These are phyloP conservation scores for Scrobipalpa atriplicella DNA, from an alignment of 2,888 invertebrate species.

Conservation along the genomic window DNA sequence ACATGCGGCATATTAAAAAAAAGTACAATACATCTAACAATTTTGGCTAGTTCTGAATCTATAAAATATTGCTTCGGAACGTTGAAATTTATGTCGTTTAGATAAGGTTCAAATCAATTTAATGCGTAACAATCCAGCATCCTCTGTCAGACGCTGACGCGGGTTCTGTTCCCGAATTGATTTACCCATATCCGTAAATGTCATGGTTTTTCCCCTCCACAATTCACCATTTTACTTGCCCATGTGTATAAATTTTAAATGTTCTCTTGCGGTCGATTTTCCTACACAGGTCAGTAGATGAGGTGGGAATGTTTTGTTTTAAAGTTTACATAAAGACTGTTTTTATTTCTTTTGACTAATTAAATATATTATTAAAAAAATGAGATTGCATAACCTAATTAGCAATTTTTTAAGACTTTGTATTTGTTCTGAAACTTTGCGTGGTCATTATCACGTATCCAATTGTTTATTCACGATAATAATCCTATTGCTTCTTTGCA, in stretches of 20 bases:
- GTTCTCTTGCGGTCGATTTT: constrained; percentile 7
- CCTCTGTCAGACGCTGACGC: constrained; percentile 56
- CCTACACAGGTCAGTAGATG: background rate
- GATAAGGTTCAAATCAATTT: constrained; percentile 70
- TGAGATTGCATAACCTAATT: no score
- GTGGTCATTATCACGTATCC: no score
- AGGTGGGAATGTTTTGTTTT: background rate
- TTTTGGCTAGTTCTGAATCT: constrained; percentile 11
- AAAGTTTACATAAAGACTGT: no score
- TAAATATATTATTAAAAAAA: no score
- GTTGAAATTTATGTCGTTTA: constrained; percentile 62
- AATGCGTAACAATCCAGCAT: constrained; percentile 63
- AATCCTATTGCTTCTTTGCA: constrained; percentile 49
- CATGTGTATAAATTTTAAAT: constrained; percentile 26
- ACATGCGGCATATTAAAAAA: no score
- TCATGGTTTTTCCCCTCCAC: constrained; percentile 62
- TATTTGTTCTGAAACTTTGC: no score
- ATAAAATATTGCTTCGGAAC: constrained; percentile 56
- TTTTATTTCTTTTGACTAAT: no score
- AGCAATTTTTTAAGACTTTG: no score
- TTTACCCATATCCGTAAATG: constrained; percentile 76
- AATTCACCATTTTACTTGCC: constrained; percentile 25
- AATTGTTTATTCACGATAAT: no score
- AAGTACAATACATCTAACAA: background rate
- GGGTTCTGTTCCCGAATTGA: constrained; percentile 73